Evolutionary conservation across 1,140 invertebrate species (phyloP).

Genomic region (Paracyclopina nana): DNA sequence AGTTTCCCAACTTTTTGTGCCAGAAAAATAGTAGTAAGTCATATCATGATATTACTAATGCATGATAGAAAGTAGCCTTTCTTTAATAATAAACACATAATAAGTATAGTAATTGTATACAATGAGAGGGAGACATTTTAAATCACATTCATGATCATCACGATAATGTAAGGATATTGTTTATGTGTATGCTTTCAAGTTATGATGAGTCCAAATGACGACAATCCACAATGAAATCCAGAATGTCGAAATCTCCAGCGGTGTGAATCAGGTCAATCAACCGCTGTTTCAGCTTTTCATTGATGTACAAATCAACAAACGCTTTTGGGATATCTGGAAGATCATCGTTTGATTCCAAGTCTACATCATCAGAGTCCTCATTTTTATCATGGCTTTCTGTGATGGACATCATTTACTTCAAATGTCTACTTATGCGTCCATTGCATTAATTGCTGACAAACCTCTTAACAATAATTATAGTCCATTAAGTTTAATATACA

Average conservation of each 20-base stretch:
- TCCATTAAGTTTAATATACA: conserved; percentile 12
- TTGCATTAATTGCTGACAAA: too few species aligned
- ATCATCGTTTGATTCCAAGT: background rate
- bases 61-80: too few species aligned
- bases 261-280: conserved; percentile 12
- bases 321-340: background rate
- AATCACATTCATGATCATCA: too few species aligned
- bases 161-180: too few species aligned
- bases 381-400: background rate
- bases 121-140: too few species aligned
- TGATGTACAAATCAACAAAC: conserved; percentile 7
- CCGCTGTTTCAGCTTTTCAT: background rate
- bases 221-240: conserved; percentile 7
- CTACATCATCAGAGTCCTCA: background rate
- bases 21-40: too few species aligned
- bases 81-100: too few species aligned
- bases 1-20: too few species aligned
- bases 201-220: conserved; percentile 5
- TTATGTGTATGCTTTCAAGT: conserved; percentile 7
- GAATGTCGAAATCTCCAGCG: conserved; percentile 7
- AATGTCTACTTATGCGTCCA: conserved; percentile 1
- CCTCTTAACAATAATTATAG: too few species aligned
- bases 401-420: conserved; percentile 13
- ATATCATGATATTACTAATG: too few species aligned
- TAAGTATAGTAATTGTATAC: too few species aligned